Percentiles rank a stretch among this genome's conserved stretches.
phyloP scores from a whole-genome alignment of 2,797 vertebrate genomes.

The Borostomias antarcticus region DNA sequence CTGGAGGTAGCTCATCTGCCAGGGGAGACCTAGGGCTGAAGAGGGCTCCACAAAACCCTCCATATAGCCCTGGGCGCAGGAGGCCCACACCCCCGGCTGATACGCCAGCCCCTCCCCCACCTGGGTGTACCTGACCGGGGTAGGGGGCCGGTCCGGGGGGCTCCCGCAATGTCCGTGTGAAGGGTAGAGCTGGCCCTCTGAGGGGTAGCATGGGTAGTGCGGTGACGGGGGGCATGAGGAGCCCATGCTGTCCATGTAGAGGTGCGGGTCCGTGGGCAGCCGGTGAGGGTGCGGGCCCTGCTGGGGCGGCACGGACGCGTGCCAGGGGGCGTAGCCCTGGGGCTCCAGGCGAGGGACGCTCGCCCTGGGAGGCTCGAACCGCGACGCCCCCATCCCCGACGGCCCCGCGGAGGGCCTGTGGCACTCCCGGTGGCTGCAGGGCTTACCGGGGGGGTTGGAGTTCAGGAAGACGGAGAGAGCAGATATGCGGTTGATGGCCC shows the following conservation, averaged over 20 bases:
- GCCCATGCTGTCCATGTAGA: conserved; percentile 62
- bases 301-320: conserved; percentile 58
- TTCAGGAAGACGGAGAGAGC: conserved; percentile 86
- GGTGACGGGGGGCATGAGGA: conserved; percentile 72
- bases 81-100: conserved; percentile 61
- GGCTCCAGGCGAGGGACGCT: conserved; percentile 51
- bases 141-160: conserved; percentile 55
- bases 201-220: conserved; percentile 74
- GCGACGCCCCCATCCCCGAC: conserved; percentile 27
- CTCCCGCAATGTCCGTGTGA: conserved; percentile 65
- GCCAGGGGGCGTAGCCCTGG: conserved; percentile 64
- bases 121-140: conserved; percentile 63
- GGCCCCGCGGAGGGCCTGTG: conserved; percentile 36
- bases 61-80: conserved; percentile 70
- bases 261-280: conserved; percentile 55
- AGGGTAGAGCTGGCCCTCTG: conserved; percentile 65
- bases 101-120: conserved; percentile 62
- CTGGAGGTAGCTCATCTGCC: conserved; percentile 81
- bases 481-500: conserved; percentile 87
- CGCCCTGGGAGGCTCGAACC: conserved; percentile 49
- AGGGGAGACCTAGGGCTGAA: conserved; percentile 64
- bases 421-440: conserved; percentile 72
- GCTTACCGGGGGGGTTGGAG: conserved; percentile 66
- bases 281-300: conserved; percentile 52
- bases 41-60: conserved; percentile 67